Evolutionary conservation across 2,888 invertebrate genomes (phyloP).

Genomic region (Andricus curvator): DNA sequence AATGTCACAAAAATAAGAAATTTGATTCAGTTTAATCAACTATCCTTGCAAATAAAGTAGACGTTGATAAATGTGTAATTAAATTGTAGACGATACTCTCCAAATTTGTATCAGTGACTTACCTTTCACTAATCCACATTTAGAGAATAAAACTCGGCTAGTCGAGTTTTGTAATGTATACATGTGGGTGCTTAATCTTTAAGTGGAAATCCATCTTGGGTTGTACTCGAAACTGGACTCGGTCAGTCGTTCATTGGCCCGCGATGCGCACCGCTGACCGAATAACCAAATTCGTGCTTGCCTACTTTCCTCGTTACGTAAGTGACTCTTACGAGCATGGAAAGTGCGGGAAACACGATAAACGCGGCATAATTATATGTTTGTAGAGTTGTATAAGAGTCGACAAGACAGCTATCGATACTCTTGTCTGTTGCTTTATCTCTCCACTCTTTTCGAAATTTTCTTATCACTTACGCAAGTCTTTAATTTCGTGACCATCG

Average conservation of each 20-base stretch:
- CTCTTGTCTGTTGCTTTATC: conserved; percentile 48
- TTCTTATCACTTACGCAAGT: conserved; percentile 38
- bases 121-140: too few species aligned
- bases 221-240: conserved; percentile 55
- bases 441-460: conserved; percentile 6
- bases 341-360: conserved; percentile 29
- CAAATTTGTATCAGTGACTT: too few species aligned
- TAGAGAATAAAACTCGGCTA: background rate
- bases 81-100: background rate
- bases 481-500: conserved; percentile 23
- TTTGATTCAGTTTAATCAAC: too few species aligned
- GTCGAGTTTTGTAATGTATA: background rate
- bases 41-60: background rate
- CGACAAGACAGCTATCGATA: conserved; percentile 10
- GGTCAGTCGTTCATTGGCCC: conserved; percentile 59
- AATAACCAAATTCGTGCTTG: conserved; percentile 76
- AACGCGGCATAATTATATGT: conserved; percentile 35
- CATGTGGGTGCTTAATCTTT: background rate
- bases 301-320: conserved; percentile 72
- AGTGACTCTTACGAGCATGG: conserved; percentile 50
- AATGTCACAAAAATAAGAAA: too few species aligned
- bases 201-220: conserved; percentile 16
- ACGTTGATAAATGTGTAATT: background rate
- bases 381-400: background rate
- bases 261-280: conserved; percentile 71